Evolutionary conservation across 1,140 invertebrate genomes (phyloP), one percentile per base, ranked within the genome.

Genomic region (Armadillidium nasatum): DNA sequence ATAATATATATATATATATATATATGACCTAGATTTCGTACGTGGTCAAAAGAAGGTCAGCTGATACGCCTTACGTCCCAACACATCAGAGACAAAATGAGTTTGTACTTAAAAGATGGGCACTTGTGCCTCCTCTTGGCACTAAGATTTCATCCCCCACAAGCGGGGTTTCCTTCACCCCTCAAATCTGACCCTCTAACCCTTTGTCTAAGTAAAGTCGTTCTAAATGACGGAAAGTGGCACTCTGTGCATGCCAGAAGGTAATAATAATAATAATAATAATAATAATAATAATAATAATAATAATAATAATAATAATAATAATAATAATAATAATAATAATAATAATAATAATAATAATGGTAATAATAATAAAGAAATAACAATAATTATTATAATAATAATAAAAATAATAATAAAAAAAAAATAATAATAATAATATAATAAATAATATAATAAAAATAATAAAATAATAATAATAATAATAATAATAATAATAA

Each of bases 171-270:
- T 60, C 19, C 50, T 15, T 60, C 50, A 19, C 50, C 50, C 7
- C 11, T 60, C 2, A 19, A 13, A 19, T 60, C 50, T 3, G 11
- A 13, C 50, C 50, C 50, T 15, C 50, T 60, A 3, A 60, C 50
- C 1, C 22, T 75, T 19, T 75, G 73, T 33, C 73, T 75, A n/a
- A 33, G 46, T 7, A 46, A 75, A 19, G 73, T 66, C 0, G 15
- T n/a, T 0, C 54, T 75, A 46, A 75, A 45, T 44, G 73, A 75
- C 43, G 73, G 73, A 44, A 15, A 68, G 9, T 75, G 73, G 73
- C 73, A 75, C 33, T 33, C 50, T 23, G 54, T 75, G 10, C 43
- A 43, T 44, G 73, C 73, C 19, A 66, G 10, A 46, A 68, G 73
- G 73, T 75, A 73, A 73, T 10, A n/a, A 33, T 33, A 33, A 33